These are phyloP conservation scores for Heliconius eleuchia DNA, from an alignment of 1,140 invertebrate genomes.

Conservation along the genomic window DNA sequence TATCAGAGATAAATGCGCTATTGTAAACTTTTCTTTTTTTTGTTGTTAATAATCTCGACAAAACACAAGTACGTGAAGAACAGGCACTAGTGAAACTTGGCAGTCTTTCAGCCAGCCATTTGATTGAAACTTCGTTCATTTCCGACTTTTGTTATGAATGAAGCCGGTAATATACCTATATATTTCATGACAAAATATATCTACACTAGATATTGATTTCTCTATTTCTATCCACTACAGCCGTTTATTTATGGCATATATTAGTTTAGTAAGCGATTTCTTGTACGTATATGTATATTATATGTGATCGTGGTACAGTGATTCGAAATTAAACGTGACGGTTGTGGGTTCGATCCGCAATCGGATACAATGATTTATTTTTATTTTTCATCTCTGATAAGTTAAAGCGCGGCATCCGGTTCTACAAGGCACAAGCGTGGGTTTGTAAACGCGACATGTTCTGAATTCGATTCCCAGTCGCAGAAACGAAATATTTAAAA, in stretches of 20 bases:
- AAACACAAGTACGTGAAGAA: neutral
- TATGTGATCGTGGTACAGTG: too few species aligned
- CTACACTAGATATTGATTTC: neutral
- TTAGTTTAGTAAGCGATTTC: neutral
- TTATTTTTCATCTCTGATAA: too few species aligned
- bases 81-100: neutral
- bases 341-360: neutral
- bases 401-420: too few species aligned
- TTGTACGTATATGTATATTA: neutral
- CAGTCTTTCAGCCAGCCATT: slow-evolving; percentile 5
- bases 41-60: neutral
- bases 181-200: neutral
- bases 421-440: too few species aligned
- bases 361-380: neutral
- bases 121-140: slow-evolving; percentile 13
- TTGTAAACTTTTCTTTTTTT: neutral
- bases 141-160: slow-evolving; percentile 10
- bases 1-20: neutral
- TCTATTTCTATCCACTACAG: neutral
- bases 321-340: neutral
- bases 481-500: too few species aligned
- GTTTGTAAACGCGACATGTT: too few species aligned
- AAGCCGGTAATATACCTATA: neutral
- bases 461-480: too few species aligned
- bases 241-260: neutral